phyloP scores from a whole-genome alignment of 2,797 vertebrate genomes.

The Sarcophilus harrisii region DNA sequence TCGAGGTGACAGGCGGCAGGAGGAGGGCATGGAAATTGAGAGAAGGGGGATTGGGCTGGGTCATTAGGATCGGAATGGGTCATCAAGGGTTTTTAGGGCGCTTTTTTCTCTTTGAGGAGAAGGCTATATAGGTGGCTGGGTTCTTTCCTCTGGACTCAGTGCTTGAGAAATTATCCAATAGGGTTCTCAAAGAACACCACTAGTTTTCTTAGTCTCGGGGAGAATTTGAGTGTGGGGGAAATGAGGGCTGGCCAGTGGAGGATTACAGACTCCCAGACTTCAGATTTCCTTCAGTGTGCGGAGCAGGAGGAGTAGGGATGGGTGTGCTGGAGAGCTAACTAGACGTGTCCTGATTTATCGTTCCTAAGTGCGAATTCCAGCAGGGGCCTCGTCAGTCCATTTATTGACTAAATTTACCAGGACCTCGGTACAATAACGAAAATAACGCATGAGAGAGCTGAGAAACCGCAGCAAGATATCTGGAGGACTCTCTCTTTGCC shows the following conservation, averaged over 20 bases:
- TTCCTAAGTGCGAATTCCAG: neutral
- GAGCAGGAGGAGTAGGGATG: neutral
- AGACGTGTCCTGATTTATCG: slow-evolving; percentile 1
- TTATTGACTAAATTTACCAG: neutral
- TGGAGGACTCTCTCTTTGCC: neutral
- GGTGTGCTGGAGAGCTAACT: neutral
- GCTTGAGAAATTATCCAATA: neutral
- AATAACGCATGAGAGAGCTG: neutral
- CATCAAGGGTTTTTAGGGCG: no score
- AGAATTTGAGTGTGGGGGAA: neutral
- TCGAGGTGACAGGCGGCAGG: neutral
- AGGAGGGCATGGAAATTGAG: neutral
- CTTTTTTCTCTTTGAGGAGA: neutral
- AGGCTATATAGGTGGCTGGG: neutral
- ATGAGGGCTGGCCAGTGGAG: neutral
- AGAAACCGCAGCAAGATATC: neutral
- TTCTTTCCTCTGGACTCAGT: neutral
- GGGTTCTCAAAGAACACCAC: neutral
- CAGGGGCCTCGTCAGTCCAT: neutral
- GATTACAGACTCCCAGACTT: neutral
- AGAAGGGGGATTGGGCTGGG: neutral
- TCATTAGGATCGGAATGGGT: neutral
- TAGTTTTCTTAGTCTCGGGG: neutral
- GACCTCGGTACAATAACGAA: neutral
- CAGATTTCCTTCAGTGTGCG: neutral